Evolutionary conservation across 2,113 vertebrate species (phyloP).

Genomic region (Plectropomus leopardus): DNA sequence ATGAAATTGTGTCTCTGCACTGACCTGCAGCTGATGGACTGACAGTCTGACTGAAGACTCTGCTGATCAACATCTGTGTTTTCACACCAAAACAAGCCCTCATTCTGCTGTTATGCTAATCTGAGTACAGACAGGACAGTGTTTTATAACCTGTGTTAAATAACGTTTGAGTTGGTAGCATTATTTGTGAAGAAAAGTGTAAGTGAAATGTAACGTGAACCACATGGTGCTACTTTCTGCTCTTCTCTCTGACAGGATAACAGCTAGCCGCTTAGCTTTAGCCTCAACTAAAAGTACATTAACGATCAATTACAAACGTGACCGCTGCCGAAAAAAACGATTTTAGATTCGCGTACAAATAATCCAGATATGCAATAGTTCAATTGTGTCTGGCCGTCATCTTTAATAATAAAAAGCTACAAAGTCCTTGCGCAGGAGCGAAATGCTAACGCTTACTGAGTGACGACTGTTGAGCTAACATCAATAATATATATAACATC

Average conservation of each 20-base stretch:
- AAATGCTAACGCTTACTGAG: not conserved
- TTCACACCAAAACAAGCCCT: conserved; percentile 4
- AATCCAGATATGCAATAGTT: not conserved
- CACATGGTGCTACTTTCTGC: not conserved
- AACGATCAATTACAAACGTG: not conserved
- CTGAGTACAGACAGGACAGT: not conserved
- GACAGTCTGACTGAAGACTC: conserved; percentile 18
- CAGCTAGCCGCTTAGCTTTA: conserved; percentile 27
- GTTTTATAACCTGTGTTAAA: no score
- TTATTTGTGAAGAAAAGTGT: not conserved
- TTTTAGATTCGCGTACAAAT: not conserved
- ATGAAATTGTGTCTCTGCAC: no score
- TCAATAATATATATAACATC: not conserved
- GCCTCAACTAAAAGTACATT: not conserved
- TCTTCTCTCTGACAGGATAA: not conserved
- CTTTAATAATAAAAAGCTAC: not conserved
- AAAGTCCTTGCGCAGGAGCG: not conserved
- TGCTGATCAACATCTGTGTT: conserved; percentile 31
- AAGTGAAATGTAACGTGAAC: not conserved
- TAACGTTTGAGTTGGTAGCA: not conserved
- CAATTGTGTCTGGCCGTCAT: no score
- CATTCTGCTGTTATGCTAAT: conserved; percentile 31
- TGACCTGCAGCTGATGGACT: conserved; percentile 50
- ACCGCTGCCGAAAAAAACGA: not conserved
- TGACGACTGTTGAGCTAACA: rapidly evolving